A percentile compares a stretch with the other conserved stretches of the same genome.
Evolutionary conservation across 2,113 vertebrate genomes (phyloP).

Genomic region (Bombycilla garrulus): DNA sequence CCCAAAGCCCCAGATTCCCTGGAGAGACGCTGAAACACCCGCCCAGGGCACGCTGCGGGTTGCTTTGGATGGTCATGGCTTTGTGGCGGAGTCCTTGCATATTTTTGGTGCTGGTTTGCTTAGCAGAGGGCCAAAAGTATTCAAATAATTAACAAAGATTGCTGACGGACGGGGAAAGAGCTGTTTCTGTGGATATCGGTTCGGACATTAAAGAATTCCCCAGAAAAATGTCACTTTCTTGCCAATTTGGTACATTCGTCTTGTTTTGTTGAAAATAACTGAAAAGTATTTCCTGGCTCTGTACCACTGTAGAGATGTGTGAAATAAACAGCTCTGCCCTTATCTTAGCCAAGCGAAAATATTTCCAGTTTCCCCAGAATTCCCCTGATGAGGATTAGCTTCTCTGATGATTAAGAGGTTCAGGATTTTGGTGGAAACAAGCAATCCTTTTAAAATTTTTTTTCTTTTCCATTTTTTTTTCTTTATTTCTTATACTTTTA

Average conservation of each 20-base stretch:
- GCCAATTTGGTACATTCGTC: constrained; percentile 38
- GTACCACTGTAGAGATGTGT: constrained; percentile 28
- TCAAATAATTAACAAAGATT: not conserved
- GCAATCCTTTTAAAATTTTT: not conserved
- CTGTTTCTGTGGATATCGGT: not conserved
- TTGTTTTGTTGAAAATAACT: constrained; percentile 54
- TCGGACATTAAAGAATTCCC: constrained; percentile 26
- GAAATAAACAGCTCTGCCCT: constrained; percentile 59
- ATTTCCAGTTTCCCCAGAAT: constrained; percentile 59
- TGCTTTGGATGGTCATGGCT: not conserved
- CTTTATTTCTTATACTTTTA: not conserved
- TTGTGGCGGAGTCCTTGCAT: not conserved
- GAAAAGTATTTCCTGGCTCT: constrained; percentile 59
- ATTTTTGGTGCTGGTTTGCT: not conserved
- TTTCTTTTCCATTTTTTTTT: too few relatives aligned
- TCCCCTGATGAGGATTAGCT: constrained; percentile 47
- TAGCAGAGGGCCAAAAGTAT: not conserved
- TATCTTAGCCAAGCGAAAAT: constrained; percentile 49
- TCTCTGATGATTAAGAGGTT: constrained; percentile 42
- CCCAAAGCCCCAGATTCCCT: rapidly evolving
- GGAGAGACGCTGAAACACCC: rapidly evolving
- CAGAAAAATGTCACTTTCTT: constrained; percentile 50
- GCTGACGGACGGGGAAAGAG: constrained; percentile 13
- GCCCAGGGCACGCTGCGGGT: rapidly evolving
- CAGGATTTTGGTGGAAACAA: constrained; percentile 21